Evolutionary conservation across 2,113 vertebrate genomes (phyloP).

Genomic region (Hippolais icterina): DNA sequence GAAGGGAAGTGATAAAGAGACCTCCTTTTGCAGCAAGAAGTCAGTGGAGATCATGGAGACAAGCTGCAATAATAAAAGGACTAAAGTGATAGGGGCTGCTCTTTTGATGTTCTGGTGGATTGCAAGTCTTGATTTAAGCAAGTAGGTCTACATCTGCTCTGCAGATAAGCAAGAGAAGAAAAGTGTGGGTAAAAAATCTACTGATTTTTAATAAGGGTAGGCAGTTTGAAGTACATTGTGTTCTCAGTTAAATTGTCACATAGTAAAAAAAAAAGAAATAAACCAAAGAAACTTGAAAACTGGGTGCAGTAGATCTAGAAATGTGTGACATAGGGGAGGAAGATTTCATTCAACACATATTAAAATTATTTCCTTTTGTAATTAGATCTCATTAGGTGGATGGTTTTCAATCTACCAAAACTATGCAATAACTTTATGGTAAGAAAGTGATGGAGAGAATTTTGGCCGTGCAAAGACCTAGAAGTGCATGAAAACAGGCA

Average conservation of each 20-base stretch:
- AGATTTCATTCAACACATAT: not conserved
- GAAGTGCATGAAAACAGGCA: not conserved
- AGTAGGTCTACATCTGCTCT: not conserved
- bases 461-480: not conserved
- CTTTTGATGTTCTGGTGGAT: slow-evolving; percentile 38
- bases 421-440: not conserved
- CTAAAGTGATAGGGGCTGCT: not conserved
- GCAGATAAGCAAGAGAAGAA: not conserved
- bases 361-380: not conserved
- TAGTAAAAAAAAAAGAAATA: not conserved
- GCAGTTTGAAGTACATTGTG: not conserved
- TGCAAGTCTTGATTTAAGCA: slow-evolving; percentile 5
- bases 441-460: not conserved
- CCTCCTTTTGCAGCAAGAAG: not conserved
- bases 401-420: not conserved
- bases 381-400: not conserved
- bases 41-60: not conserved
- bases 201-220: not conserved
- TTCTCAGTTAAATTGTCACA: not conserved
- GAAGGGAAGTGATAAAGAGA: not conserved
- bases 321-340: not conserved
- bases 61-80: not conserved
- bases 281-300: not conserved
- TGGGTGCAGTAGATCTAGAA: not conserved
- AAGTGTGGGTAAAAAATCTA: not conserved